Evolutionary conservation across 2,888 invertebrate genomes (phyloP), one percentile per base, ranked within the genome.

Genomic region (Laspeyria flexula): DNA sequence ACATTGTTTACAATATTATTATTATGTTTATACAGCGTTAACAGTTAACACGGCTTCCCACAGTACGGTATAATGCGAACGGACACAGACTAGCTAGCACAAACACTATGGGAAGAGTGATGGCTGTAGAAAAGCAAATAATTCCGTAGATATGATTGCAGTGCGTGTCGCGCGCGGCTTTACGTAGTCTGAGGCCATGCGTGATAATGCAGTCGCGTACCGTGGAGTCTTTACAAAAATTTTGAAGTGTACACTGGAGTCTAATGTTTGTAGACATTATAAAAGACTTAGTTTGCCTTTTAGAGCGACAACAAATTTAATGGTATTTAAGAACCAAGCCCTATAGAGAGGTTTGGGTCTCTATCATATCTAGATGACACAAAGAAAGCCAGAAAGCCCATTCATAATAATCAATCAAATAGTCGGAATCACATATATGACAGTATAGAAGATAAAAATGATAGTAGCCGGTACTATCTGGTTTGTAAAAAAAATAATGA

Each of bases 361-460:
- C 7, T 7, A 25, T 6, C 7, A 25, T 13, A 48, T 34, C 47
- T 43, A 30, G 58, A 52, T 44, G 37, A 39, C 16, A 6, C 29
- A 21, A 47, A 45, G 15, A 41, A 16, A 39, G 52, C n/a, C n/a
- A n/a, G n/a, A n/a, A n/a, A n/a, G n/a, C 39, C 33, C 37, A 46
- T 61, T 34, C 6, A 10, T 40, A 30, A 37, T 40, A 43, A 54
- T 66, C 50, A 46, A 58, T 66, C 47, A 61, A 43, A 42, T 45
- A 54, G 40, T 51, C 48, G 30, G 42, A 49, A 49, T 52, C 39
- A 15, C 25, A 41, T n/a, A 46, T 39, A 47, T 47, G 49, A 18
- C 44, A 41, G 13, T 10, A n/a, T 43, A 40, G n/a, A 43, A 48
- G 52, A 52, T 33, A 65, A 44, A 21, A 3, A 13, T 23, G 18